These are phyloP conservation scores for Odontamblyopus rebecca DNA, from an alignment of 2,797 vertebrate species.

Conservation along the genomic window DNA sequence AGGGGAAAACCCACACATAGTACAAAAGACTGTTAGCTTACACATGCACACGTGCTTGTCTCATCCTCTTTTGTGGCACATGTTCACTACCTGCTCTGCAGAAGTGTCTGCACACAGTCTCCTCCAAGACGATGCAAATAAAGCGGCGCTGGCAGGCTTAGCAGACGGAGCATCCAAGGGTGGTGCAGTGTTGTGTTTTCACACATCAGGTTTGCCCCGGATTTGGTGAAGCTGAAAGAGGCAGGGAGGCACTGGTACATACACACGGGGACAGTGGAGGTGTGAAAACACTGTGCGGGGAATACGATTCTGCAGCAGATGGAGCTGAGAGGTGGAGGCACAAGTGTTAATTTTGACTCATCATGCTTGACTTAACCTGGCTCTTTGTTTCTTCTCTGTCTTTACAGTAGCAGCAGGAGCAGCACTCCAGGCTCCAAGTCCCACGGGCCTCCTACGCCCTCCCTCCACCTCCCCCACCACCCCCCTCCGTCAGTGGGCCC, in stretches of 20 bases:
- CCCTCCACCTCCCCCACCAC: constrained; percentile 83
- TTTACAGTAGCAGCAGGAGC: constrained; percentile 91
- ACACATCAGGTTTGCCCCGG: constrained; percentile 44
- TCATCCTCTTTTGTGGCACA: constrained; percentile 62
- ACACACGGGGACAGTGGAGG: constrained; percentile 53
- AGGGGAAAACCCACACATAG: constrained; percentile 63
- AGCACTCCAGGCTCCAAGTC: constrained; percentile 92
- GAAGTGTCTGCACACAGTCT: constrained; percentile 60
- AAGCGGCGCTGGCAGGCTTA: constrained; percentile 8
- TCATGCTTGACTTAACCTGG: constrained; percentile 49
- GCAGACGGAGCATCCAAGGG: constrained; percentile 41
- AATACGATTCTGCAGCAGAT: constrained; percentile 54
- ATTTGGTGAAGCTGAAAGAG: constrained; percentile 53
- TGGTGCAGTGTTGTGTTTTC: constrained; percentile 54
- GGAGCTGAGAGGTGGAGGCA: constrained; percentile 50
- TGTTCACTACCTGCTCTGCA: constrained; percentile 61
- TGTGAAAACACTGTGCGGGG: constrained; percentile 58
- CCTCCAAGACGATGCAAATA: constrained; percentile 63
- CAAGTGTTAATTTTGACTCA: constrained; percentile 62
- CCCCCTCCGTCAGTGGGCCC: constrained; percentile 82
- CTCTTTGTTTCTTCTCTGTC: constrained; percentile 31
- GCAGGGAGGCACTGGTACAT: constrained; percentile 45
- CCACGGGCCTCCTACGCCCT: constrained; percentile 80
- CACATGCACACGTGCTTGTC: constrained; percentile 45
- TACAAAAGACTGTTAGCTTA: constrained; percentile 67